Percentiles rank a stretch among this genome's conserved stretches.
Evolutionary conservation across 2,113 vertebrate species (phyloP).

Genomic region (Zapus hudsonius): DNA sequence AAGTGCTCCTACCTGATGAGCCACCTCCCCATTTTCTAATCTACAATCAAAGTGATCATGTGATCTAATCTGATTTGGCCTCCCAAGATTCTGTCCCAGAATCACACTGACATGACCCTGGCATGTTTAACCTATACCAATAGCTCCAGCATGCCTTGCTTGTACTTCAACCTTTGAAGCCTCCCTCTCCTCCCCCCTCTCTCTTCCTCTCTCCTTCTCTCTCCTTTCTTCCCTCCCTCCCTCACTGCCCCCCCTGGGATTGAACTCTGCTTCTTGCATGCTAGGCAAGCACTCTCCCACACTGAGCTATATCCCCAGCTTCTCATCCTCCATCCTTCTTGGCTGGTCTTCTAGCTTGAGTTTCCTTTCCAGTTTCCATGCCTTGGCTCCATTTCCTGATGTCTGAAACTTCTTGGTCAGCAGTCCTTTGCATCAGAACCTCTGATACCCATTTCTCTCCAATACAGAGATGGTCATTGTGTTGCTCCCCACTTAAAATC

Average conservation of each 20-base stretch:
- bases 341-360: not conserved
- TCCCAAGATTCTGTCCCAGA: not conserved
- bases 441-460: not conserved
- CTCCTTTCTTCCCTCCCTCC: not conserved
- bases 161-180: not conserved
- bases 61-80: not conserved
- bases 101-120: not conserved
- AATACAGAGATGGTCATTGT: not conserved
- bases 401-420: not conserved
- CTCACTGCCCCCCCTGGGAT: not conserved
- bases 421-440: not conserved
- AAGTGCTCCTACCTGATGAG: too few relatives aligned
- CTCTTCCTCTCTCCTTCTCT: not conserved
- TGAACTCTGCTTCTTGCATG: not conserved
- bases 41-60: not conserved
- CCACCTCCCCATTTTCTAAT: not conserved
- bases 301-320: not conserved
- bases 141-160: not conserved
- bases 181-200: not conserved
- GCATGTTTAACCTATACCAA: not conserved
- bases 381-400: not conserved
- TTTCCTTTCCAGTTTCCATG: constrained; percentile 7
- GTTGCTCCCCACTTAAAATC: not conserved
- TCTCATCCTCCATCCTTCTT: not conserved
- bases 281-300: not conserved